Conservation (phyloP, 1,140 invertebrate genomes). For the Eupeodes corollae region DNA sequence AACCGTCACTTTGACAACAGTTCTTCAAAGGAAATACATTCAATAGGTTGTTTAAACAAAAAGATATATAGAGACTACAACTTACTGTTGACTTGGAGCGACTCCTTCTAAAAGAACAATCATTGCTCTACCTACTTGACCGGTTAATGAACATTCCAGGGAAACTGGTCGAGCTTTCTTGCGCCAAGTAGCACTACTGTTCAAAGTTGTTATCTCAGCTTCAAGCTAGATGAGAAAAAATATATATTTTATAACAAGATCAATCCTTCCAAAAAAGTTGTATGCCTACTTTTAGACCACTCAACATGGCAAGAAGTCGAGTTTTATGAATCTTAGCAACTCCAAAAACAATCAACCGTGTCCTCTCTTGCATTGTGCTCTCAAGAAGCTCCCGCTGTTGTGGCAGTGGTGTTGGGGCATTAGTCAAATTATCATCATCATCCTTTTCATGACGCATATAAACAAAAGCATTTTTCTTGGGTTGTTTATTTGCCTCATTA, state of each 20-base stretch:
- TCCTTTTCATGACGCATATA: conserved; percentile 23
- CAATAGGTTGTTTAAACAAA: background rate
- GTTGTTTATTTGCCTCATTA: conserved; percentile 2
- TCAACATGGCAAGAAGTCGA: conserved; percentile 76
- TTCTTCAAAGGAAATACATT: conserved; percentile 43
- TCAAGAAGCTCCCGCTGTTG: conserved; percentile 32
- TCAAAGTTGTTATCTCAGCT: conserved; percentile 33
- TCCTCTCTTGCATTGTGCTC: conserved; percentile 23
- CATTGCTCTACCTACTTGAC: conserved; percentile 83
- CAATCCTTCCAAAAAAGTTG: background rate
- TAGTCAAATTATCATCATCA: conserved; percentile 42
- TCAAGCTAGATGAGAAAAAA: conserved; percentile 13
- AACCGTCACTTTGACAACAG: conserved; percentile 85
- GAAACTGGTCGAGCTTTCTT: conserved; percentile 39
- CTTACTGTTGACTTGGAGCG: conserved; percentile 75
- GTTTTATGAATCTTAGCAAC: conserved; percentile 82
- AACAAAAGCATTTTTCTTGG: conserved; percentile 4
- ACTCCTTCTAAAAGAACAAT: conserved; percentile 84
- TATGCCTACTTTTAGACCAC: conserved; percentile 76
- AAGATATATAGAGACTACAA: conserved; percentile 25
- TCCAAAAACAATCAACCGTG: conserved; percentile 53
- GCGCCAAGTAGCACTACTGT: conserved; percentile 34
- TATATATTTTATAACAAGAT: background rate
- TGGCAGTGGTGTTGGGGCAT: conserved; percentile 40
- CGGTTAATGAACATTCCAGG: conserved; percentile 78